Conservation (phyloP, 2,113 vertebrate species). For the Caracal caracal region DNA sequence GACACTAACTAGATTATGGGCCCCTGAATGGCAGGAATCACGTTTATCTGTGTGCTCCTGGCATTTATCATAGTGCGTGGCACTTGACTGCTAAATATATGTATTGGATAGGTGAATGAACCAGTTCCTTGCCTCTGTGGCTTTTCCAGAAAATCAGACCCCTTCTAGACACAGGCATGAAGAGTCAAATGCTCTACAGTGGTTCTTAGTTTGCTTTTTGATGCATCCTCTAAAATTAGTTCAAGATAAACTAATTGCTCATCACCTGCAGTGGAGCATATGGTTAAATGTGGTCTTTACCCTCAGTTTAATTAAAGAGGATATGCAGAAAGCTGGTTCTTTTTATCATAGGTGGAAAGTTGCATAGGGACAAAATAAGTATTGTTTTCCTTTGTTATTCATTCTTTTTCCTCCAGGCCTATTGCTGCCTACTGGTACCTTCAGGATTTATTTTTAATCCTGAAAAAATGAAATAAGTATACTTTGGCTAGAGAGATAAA, state of each 20-base stretch:
- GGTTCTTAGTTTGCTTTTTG: not conserved
- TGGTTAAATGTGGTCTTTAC: not conserved
- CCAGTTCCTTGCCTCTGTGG: not conserved
- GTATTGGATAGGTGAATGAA: not conserved
- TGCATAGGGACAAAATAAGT: not conserved
- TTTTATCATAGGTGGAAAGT: not conserved
- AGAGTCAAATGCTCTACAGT: not conserved
- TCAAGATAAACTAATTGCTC: not conserved
- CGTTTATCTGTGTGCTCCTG: not conserved
- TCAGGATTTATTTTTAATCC: constrained; percentile 59
- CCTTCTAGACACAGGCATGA: not conserved
- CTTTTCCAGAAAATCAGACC: not conserved
- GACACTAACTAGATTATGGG: not conserved
- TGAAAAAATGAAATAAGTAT: constrained; percentile 26
- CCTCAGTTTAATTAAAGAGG: not conserved
- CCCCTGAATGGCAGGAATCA: not conserved
- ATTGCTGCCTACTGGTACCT: not conserved
- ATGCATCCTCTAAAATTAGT: not conserved
- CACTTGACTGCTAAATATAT: not conserved
- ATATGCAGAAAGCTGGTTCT: not conserved
- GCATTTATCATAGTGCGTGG: not conserved
- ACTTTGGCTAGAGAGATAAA: constrained; percentile 40
- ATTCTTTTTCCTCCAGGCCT: not conserved
- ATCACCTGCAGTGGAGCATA: not conserved
- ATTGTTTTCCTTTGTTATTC: not conserved